Evolutionary conservation across 2,888 invertebrate species (phyloP), one percentile per base, ranked within the genome.

Genomic region (Athetis lepigone): DNA sequence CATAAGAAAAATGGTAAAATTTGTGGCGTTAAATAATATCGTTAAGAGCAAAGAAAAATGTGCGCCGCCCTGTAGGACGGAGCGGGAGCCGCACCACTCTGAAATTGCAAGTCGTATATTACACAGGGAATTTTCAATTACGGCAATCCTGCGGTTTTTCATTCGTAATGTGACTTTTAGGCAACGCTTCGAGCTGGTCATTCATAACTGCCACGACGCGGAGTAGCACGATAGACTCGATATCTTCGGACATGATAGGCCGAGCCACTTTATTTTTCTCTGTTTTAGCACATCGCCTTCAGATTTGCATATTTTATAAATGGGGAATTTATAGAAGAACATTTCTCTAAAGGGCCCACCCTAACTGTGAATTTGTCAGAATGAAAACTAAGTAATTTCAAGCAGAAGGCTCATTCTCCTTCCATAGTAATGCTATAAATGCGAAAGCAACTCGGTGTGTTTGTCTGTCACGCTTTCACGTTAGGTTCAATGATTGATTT

Each of bases 51-150:
- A 89, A 92, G 93, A 93, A 92, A 94, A 93, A 93, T 92, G 92
- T 87, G 81, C 79, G 52, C 81, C 79, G 86, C 89, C 91, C 92
- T 89, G 84, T 87, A 90, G 90, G 88, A 90, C 88, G 83, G 83
- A 77, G 83, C 75, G 73, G 72, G 76, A 83, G 79, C 81, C 77
- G 81, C 83, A 84, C 84, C 86, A 86, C 90, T 88, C 90, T 90
- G 91, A 94, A 94, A 95, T 94, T 94, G 94, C 92, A 88, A 90
- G 91, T 88, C 94, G 92, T 94, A 94, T 93, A 93, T 95, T 93
- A 93, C 90, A 90, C 91, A 88, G 92, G 90, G 94, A 95, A 94
- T 95, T 95, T 95, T 95, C 95, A 95, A 95, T 94, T 95, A 95
- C 93, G 86, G 88, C 92, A 93, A 94, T 93, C 92, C 92, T 81